These are phyloP conservation scores for Pseudochirops corinnae DNA, from an alignment of 2,797 vertebrate species.

Conservation along the genomic window DNA sequence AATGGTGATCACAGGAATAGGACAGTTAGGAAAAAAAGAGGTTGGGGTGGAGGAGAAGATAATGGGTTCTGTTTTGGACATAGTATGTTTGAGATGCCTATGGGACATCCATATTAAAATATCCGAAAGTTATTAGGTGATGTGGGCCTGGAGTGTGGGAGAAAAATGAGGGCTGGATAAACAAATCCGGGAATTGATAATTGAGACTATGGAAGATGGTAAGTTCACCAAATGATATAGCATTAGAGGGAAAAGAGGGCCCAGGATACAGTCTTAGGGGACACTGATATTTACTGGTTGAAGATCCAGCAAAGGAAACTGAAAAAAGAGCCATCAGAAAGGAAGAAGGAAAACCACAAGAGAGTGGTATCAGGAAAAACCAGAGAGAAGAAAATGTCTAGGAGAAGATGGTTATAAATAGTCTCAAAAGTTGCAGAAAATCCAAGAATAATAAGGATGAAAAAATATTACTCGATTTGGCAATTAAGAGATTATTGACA, in stretches of 20 bases:
- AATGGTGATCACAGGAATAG: too few species aligned
- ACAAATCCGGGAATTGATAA: not conserved
- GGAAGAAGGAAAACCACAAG: not conserved
- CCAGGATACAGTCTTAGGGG: not conserved
- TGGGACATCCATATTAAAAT: not conserved
- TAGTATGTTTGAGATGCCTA: not conserved
- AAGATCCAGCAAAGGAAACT: not conserved
- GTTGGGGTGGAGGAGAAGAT: not conserved
- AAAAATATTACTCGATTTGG: not conserved
- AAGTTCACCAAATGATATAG: not conserved
- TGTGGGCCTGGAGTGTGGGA: not conserved
- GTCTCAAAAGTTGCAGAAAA: not conserved
- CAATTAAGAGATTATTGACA: not conserved
- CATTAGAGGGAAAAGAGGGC: not conserved
- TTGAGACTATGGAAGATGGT: not conserved
- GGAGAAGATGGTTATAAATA: not conserved
- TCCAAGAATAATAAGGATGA: not conserved
- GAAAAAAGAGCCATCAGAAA: not conserved
- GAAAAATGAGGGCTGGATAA: not conserved
- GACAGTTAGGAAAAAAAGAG: not conserved
- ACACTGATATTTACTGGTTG: not conserved
- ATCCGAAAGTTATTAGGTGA: not conserved
- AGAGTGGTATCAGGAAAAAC: not conserved
- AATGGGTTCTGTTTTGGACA: not conserved
- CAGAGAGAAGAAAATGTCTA: not conserved